Evolutionary conservation across 2,888 invertebrate species (phyloP).

Genomic region (Choristoneura rosaceana): DNA sequence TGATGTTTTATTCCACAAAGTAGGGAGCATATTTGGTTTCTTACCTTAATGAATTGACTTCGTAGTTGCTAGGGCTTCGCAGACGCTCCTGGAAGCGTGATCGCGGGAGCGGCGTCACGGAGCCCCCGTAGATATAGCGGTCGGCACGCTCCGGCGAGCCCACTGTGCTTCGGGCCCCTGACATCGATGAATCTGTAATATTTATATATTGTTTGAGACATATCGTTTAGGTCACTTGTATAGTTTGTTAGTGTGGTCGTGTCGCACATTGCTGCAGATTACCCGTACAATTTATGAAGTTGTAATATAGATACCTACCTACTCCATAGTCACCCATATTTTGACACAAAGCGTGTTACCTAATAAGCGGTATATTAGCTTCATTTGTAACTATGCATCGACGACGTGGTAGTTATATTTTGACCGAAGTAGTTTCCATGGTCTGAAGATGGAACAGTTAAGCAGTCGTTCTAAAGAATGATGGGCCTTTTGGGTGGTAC

Average conservation of each 20-base stretch:
- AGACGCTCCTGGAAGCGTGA: constrained; percentile 82
- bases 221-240: neutral
- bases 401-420: no score
- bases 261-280: neutral
- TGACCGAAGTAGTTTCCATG: no score
- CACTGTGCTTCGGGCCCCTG: constrained; percentile 69
- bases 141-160: constrained; percentile 69
- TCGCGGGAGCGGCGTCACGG: constrained; percentile 84
- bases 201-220: neutral
- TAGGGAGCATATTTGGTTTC: neutral
- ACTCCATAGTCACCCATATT: no score
- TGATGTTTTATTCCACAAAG: neutral
- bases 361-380: no score
- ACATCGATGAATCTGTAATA: constrained; percentile 62
- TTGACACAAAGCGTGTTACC: no score
- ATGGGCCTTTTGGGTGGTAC: neutral
- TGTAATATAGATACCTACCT: no score
- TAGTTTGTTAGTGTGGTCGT: neutral
- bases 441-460: no score
- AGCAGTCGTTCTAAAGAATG: neutral
- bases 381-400: no score
- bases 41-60: constrained; percentile 72
- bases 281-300: no score
- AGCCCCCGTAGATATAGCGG: constrained; percentile 85
- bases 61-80: constrained; percentile 75